A percentile compares a stretch with the other conserved stretches of the same genome.
phyloP scores from a whole-genome alignment of 2,797 vertebrate genomes.

The Philypnodon macrostomus region DNA sequence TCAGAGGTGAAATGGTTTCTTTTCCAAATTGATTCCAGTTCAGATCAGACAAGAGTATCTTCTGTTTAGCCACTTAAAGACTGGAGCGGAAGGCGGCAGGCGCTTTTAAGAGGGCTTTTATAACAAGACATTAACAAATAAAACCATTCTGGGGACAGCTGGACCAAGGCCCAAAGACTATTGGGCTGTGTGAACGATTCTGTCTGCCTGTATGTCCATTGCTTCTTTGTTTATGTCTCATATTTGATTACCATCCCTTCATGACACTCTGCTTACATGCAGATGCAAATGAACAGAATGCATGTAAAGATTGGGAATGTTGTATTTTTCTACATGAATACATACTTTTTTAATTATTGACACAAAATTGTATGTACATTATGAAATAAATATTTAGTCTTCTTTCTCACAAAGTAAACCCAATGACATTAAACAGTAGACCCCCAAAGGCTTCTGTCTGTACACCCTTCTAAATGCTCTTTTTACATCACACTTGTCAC shows the following conservation, averaged over 20 bases:
- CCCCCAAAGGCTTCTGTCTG: conserved; percentile 62
- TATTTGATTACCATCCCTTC: conserved; percentile 39
- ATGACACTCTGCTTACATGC: conserved; percentile 32
- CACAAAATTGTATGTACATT: conserved; percentile 52
- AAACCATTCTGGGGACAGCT: conserved; percentile 65
- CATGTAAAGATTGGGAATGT: conserved; percentile 48
- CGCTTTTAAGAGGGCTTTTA: conserved; percentile 67
- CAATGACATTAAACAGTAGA: conserved; percentile 60
- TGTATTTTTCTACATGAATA: conserved; percentile 24
- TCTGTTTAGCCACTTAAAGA: conserved; percentile 73
- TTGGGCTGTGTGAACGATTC: conserved; percentile 40
- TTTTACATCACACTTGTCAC: conserved; percentile 71
- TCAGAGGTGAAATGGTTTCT: conserved; percentile 79
- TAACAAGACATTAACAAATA: conserved; percentile 71
- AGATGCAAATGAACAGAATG: conserved; percentile 27
- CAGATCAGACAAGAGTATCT: conserved; percentile 71
- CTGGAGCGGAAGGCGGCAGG: conserved; percentile 39
- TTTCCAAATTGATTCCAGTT: conserved; percentile 79
- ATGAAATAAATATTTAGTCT: conserved; percentile 72
- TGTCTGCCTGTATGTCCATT: conserved; percentile 43
- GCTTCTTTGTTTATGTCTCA: conserved; percentile 37
- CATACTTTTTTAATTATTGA: conserved; percentile 54
- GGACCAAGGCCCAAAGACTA: conserved; percentile 52
- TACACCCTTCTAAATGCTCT: conserved; percentile 61
- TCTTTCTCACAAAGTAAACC: conserved; percentile 61